Conservation (phyloP, 2,113 vertebrate genomes). For the Oceanites oceanicus region DNA sequence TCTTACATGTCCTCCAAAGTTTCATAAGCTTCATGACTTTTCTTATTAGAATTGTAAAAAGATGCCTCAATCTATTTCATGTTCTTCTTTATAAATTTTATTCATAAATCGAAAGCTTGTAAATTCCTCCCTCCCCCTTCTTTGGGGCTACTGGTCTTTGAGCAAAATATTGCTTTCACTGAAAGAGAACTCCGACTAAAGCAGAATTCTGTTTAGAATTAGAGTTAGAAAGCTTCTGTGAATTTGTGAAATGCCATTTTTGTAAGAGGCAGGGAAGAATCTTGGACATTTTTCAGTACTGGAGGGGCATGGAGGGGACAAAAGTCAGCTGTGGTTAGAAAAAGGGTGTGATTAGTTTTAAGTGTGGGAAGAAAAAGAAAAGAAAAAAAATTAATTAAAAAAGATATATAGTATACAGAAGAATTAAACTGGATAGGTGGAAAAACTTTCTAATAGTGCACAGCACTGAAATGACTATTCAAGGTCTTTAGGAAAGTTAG, state of each 20-base stretch:
- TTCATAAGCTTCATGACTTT: neutral
- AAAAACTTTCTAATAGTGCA: neutral
- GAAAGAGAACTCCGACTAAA: neutral
- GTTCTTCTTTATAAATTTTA: neutral
- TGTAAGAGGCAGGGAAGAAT: neutral
- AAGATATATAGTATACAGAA: neutral
- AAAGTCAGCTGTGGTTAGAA: neutral
- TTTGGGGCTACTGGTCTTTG: neutral
- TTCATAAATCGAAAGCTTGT: neutral
- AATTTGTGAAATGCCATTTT: neutral
- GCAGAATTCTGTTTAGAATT: neutral
- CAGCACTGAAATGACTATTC: neutral
- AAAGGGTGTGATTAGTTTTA: neutral
- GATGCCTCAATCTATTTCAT: neutral
- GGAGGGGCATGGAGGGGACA: neutral
- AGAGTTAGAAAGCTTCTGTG: neutral
- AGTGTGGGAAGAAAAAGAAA: neutral
- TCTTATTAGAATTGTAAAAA: neutral
- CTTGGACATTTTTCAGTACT: neutral
- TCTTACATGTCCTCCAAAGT: neutral
- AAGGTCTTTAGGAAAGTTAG: neutral
- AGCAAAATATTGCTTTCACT: neutral
- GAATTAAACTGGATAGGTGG: neutral
- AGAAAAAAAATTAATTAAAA: neutral
- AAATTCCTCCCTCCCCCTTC: neutral